Evolutionary conservation across 2,888 invertebrate genomes (phyloP).

Genomic region (Spilarctia lutea): DNA sequence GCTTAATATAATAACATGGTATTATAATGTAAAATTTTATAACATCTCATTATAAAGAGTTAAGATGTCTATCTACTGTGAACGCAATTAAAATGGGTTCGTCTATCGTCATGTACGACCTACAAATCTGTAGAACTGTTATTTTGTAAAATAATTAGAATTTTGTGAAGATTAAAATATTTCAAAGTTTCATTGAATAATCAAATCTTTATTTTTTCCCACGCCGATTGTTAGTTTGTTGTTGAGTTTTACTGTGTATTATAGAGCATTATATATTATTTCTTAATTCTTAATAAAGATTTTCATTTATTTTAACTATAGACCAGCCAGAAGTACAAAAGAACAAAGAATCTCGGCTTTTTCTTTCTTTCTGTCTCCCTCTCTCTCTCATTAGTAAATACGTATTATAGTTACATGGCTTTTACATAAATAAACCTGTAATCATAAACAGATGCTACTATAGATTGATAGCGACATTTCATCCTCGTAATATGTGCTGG

Average conservation of each 20-base stretch:
- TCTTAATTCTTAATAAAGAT: too few relatives aligned
- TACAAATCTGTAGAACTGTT: neutral
- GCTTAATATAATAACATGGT: neutral
- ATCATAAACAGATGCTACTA: neutral
- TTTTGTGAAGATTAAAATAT: neutral
- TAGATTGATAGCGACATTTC: neutral
- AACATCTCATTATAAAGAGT: neutral
- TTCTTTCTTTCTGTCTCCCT: neutral
- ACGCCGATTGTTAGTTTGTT: too few relatives aligned
- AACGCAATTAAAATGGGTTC: constrained; percentile 1
- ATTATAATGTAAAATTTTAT: neutral
- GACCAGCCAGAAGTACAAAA: too few relatives aligned
- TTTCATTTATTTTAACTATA: too few relatives aligned
- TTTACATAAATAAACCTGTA: neutral
- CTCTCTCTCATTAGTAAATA: neutral
- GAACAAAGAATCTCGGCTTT: too few relatives aligned
- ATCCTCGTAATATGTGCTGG: neutral
- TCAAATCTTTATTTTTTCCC: neutral
- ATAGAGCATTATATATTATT: too few relatives aligned
- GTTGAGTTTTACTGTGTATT: too few relatives aligned
- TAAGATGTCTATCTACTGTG: neutral
- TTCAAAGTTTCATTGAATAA: neutral
- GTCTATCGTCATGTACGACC: constrained; percentile 5
- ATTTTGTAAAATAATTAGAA: neutral
- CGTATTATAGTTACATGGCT: neutral